Evolutionary conservation across 2,888 invertebrate genomes (phyloP).

Genomic region (Epinotia bilunana): DNA sequence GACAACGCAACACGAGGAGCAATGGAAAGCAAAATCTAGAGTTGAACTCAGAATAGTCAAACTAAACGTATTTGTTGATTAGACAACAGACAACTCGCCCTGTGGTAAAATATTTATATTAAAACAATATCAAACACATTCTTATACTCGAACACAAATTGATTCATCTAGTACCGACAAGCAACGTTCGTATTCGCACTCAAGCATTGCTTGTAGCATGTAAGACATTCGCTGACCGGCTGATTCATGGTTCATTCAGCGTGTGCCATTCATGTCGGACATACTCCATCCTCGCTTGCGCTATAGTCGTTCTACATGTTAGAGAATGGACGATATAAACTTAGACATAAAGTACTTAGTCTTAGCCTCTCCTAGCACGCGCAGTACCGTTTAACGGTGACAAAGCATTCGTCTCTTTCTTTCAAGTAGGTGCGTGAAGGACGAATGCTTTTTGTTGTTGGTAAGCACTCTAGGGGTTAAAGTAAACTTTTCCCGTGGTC

Average conservation of each 20-base stretch:
- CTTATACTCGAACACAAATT: constrained; percentile 37
- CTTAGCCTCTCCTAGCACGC: neutral
- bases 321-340: constrained; percentile 26
- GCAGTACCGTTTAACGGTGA: neutral
- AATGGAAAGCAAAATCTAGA: neutral
- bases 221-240: constrained; percentile 42
- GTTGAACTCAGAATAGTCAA: neutral
- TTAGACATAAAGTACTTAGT: constrained; percentile 14
- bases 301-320: constrained; percentile 16
- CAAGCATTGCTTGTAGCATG: constrained; percentile 40
- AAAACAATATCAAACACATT: neutral
- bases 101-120: neutral
- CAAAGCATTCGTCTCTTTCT: neutral
- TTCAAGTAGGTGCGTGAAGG: neutral
- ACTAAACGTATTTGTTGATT: neutral
- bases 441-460: neutral
- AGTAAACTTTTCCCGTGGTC: neutral
- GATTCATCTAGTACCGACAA: constrained; percentile 42
- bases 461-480: neutral
- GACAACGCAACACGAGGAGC: neutral
- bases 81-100: neutral
- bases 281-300: constrained; percentile 28
- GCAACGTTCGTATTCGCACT: constrained; percentile 41
- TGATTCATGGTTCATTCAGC: constrained; percentile 44
- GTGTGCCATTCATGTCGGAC: constrained; percentile 42